Percentiles rank a stretch among this genome's conserved stretches.
These are phyloP conservation scores for Poicephalus meyeri DNA, from an alignment of 2,113 vertebrate genomes.

Conservation along the genomic window DNA sequence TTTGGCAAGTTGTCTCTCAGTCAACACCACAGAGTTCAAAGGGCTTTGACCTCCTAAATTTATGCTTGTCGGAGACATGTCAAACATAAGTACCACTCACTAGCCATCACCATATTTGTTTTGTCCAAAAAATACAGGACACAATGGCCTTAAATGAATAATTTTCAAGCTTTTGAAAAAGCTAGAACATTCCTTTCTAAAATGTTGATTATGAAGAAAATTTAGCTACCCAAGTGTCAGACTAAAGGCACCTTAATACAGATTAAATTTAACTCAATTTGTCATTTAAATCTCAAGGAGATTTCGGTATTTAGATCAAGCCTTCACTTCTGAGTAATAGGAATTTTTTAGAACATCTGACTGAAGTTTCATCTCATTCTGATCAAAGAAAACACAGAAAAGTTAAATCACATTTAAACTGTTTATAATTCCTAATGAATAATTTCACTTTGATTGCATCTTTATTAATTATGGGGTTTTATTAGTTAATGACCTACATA, in stretches of 20 bases:
- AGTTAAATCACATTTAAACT: not conserved
- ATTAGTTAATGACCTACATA: not conserved
- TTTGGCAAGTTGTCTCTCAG: not conserved
- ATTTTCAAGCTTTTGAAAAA: not conserved
- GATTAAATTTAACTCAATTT: not conserved
- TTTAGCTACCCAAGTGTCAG: not conserved
- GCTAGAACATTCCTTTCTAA: not conserved
- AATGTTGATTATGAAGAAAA: not conserved
- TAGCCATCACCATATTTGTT: not conserved
- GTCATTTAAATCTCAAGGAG: not conserved
- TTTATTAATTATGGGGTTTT: not conserved
- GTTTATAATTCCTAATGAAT: not conserved
- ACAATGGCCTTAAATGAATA: not conserved
- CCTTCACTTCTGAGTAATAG: not conserved
- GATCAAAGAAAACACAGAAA: not conserved
- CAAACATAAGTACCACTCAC: not conserved
- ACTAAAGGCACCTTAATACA: not conserved
- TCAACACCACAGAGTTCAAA: not conserved
- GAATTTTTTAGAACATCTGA: not conserved
- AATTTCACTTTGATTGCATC: not conserved
- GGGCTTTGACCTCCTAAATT: not conserved
- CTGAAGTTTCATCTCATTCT: not conserved
- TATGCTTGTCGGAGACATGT: rapidly evolving
- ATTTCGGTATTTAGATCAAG: not conserved
- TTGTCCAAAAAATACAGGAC: not conserved